phyloP scores from a whole-genome alignment of 1,140 invertebrate genomes.

The Drosophila neocordata region DNA sequence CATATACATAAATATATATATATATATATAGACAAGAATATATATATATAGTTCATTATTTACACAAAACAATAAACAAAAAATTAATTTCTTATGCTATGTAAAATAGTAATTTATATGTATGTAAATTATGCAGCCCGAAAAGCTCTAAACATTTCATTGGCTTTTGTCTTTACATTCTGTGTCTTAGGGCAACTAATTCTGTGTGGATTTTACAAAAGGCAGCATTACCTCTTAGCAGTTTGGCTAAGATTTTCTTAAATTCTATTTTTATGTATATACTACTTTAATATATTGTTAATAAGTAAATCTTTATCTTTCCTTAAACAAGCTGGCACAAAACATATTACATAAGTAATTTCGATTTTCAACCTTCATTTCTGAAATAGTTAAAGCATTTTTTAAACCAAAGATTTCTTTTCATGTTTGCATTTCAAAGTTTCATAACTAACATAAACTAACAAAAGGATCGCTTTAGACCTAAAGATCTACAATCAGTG shows the following conservation, averaged over 20 bases:
- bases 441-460: neutral
- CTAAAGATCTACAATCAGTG: slow-evolving; percentile 64
- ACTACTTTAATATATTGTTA: slow-evolving; percentile 5
- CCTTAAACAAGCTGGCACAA: slow-evolving; percentile 63
- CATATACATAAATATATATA: slow-evolving; percentile 54
- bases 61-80: slow-evolving; percentile 45
- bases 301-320: slow-evolving; percentile 24
- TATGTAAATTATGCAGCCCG: neutral
- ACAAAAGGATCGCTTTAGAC: slow-evolving; percentile 21
- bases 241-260: slow-evolving; percentile 32
- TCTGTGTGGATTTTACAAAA: slow-evolving; percentile 72
- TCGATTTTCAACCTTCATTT: slow-evolving; percentile 30
- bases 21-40: slow-evolving; percentile 40
- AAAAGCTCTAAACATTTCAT: neutral
- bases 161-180: slow-evolving; percentile 46
- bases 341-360: slow-evolving; percentile 45
- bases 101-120: neutral
- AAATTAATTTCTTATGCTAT: slow-evolving; percentile 13
- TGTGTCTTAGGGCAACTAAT: slow-evolving; percentile 60
- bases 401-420: slow-evolving; percentile 66
- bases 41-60: slow-evolving; percentile 44
- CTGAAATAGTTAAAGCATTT: slow-evolving; percentile 71
- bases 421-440: slow-evolving; percentile 2
- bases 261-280: slow-evolving; percentile 12
- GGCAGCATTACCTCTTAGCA: slow-evolving; percentile 67